Evolutionary conservation across 1,140 invertebrate genomes (phyloP), one percentile per base, ranked within the genome.

Genomic region (Eubasilissa regina): DNA sequence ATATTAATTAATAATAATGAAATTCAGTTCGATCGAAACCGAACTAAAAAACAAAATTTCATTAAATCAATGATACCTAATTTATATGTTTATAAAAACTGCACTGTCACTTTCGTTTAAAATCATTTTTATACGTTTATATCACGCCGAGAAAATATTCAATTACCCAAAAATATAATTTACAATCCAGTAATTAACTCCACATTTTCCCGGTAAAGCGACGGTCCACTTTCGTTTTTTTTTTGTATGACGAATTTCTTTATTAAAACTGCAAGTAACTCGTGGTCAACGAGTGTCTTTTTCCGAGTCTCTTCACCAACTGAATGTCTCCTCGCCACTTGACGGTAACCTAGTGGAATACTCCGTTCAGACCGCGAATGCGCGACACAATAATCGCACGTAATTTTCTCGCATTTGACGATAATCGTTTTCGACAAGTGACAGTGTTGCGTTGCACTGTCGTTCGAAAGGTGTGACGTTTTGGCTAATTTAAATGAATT

Each of bases 391-490:
- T 58, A 58, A 19, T 17, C 15, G 17, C 17, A 15, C 55, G 25
- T 6, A 19, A 58, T 58, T 11, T 58, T 58, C 55, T 19, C 55
- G 55, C 55, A 15, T 19, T 58, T 21, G 55, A 11, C 15, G 21
- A 35, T 35, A 35, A 35, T 35, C 25, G 60, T 35, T 64, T 64
- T 10, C 60, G 25, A 64, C 21, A 11, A 21, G 21, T 12, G 58
- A 62, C 60, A 64, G 10, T 11, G 55, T 8, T 15, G 55, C 55
- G n/a, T 11, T 25, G 25, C 25, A 44, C 8, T 3, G 35, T 64
- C 60, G 25, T 43, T 64, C 11, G 60, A 64, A 64, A 64, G 60
- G 60, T 64, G 60, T 64, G 60, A 64, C 60, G 60, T 9, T 35
- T n/a, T 17, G 25, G 35, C 19, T 64, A 64, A 64, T 60, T 19